phyloP scores from a whole-genome alignment of 2,888 invertebrate genomes.

The Eudemis profundana region DNA sequence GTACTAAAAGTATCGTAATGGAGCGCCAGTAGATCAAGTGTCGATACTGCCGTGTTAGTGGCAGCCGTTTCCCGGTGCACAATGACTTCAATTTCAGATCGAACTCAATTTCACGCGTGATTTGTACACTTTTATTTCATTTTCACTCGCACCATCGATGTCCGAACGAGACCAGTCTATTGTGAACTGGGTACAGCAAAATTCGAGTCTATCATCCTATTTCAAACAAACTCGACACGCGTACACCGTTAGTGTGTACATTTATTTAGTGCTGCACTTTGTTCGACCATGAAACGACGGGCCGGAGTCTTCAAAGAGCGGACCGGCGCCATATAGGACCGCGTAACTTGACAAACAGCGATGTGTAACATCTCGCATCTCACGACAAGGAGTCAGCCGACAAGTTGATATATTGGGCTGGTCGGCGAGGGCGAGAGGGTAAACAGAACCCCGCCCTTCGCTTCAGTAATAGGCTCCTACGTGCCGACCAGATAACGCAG shows the following conservation, averaged over 20 bases:
- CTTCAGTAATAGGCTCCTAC: conserved; percentile 39
- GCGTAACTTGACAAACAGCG: conserved; percentile 72
- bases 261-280: conserved; percentile 28
- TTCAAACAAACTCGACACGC: conserved; percentile 16
- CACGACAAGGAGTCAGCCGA: conserved; percentile 66
- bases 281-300: conserved; percentile 32
- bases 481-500: conserved; percentile 65
- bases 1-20: conserved; percentile 36
- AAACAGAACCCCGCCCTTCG: conserved; percentile 63
- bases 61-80: conserved; percentile 67
- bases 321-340: conserved; percentile 58
- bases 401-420: conserved; percentile 80
- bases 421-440: conserved; percentile 73
- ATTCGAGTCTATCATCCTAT: conserved; percentile 21
- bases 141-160: conserved; percentile 65
- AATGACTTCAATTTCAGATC: conserved; percentile 71
- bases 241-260: conserved; percentile 14
- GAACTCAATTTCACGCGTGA: conserved; percentile 84
- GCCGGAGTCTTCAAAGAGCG: conserved; percentile 47
- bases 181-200: conserved; percentile 24
- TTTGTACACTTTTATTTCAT: conserved; percentile 81
- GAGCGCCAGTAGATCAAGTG: conserved; percentile 48
- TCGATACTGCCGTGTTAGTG: conserved; percentile 51
- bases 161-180: conserved; percentile 54
- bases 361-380: conserved; percentile 68